These are phyloP conservation scores for Plotosus lineatus DNA, from an alignment of 2,113 vertebrate species.

Conservation along the genomic window DNA sequence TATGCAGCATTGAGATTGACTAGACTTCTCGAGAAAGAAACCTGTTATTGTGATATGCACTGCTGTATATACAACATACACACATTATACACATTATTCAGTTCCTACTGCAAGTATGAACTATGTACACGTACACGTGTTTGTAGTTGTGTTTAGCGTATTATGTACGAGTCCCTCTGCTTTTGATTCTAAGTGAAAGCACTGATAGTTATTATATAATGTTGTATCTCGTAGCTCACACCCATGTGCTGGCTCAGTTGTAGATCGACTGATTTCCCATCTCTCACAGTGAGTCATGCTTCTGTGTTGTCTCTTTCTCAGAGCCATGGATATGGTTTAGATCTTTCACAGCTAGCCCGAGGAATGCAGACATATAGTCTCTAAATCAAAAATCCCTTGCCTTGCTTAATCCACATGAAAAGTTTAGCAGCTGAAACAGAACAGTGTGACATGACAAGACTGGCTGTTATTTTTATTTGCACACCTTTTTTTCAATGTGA, in stretches of 20 bases:
- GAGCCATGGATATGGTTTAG: conserved; percentile 39
- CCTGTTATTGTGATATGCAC: not conserved
- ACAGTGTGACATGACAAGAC: conserved; percentile 30
- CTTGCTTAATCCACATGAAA: conserved; percentile 41
- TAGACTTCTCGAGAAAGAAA: not conserved
- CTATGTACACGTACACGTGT: not conserved
- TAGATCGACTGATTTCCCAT: conserved; percentile 36
- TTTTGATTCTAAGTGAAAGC: conserved; percentile 13
- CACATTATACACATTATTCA: not conserved
- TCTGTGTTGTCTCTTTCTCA: conserved; percentile 28
- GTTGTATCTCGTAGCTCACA: conserved; percentile 13
- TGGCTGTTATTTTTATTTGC: conserved; percentile 31
- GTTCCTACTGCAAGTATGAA: not conserved
- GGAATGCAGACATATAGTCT: conserved; percentile 45
- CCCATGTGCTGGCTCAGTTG: conserved; percentile 30
- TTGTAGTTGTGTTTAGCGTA: not conserved
- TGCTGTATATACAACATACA: not conserved
- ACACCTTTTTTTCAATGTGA: conserved; percentile 35
- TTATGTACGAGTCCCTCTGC: not conserved
- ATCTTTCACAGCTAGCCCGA: conserved; percentile 39
- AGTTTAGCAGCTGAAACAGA: conserved; percentile 25
- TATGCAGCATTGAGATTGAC: not conserved
- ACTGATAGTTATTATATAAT: conserved; percentile 31
- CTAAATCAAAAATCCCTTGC: conserved; percentile 42
- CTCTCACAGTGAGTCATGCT: conserved; percentile 32